Percentiles rank a stretch among this genome's conserved stretches.
phyloP scores from a whole-genome alignment of 2,113 vertebrate species.

The Jacana jacana region DNA sequence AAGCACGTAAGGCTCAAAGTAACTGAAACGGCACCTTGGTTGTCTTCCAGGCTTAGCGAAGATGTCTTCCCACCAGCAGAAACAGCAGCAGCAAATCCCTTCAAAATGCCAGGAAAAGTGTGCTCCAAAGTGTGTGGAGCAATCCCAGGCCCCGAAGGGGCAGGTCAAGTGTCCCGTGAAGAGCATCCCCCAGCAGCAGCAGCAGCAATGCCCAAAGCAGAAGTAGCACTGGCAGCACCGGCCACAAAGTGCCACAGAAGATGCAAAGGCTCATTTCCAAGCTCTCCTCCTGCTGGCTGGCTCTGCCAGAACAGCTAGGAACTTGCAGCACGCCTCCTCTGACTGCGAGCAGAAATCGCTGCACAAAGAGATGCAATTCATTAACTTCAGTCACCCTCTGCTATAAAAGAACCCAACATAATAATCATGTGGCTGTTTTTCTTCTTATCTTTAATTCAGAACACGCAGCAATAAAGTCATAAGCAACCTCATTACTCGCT shows the following conservation, averaged over 20 bases:
- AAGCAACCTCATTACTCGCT: neutral
- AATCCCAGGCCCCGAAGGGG: neutral
- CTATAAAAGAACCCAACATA: neutral
- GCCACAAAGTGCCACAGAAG: neutral
- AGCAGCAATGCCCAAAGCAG: conserved; percentile 26
- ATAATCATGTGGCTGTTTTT: rapidly evolving
- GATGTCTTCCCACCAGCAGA: conserved; percentile 60
- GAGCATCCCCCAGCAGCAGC: neutral
- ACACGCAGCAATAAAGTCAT: neutral
- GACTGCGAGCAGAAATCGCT: neutral
- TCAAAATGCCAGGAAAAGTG: conserved; percentile 39
- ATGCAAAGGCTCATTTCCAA: neutral
- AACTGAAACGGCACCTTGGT: neutral
- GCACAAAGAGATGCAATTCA: neutral
- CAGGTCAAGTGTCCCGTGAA: neutral
- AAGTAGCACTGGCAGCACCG: neutral
- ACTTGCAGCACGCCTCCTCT: neutral
- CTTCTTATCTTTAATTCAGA: neutral
- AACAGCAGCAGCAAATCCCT: conserved; percentile 41
- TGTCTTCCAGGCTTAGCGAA: neutral
- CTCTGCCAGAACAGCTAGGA: neutral
- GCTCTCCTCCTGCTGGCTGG: neutral
- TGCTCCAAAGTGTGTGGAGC: neutral
- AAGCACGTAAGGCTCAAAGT: neutral
- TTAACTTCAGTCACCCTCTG: neutral